A percentile compares a stretch with the other conserved stretches of the same genome.
phyloP scores from a whole-genome alignment of 2,888 invertebrate species.

The Ophonus ardosiacus region DNA sequence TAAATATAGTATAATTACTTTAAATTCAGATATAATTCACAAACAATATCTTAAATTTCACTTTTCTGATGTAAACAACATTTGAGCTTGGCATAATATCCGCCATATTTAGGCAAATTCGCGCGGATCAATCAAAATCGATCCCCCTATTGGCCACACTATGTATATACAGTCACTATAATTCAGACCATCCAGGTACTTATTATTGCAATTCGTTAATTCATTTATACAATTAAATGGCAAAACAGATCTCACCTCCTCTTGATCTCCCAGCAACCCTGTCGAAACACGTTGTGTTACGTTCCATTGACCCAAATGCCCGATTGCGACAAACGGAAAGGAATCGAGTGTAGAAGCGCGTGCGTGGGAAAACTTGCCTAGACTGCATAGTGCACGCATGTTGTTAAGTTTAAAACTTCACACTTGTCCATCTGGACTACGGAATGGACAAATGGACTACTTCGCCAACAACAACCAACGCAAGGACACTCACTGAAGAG shows the following conservation, averaged over 20 bases:
- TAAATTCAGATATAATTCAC: too few species aligned
- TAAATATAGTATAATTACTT: too few species aligned
- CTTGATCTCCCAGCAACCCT: not conserved
- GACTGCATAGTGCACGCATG: slow-evolving; percentile 9
- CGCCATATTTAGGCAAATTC: too few species aligned
- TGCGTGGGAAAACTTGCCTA: slow-evolving; percentile 52
- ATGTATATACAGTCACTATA: too few species aligned
- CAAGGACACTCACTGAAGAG: not conserved
- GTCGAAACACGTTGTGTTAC: slow-evolving; percentile 2
- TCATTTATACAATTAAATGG: not conserved
- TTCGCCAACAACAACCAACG: too few species aligned
- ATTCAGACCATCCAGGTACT: too few species aligned
- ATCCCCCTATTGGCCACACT: too few species aligned
- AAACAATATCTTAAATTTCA: too few species aligned
- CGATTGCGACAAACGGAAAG: slow-evolving; percentile 46
- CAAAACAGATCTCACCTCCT: not conserved
- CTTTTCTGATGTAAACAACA: too few species aligned
- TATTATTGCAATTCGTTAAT: too few species aligned
- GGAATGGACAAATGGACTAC: not conserved
- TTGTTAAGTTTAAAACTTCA: not conserved
- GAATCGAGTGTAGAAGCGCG: slow-evolving; percentile 5
- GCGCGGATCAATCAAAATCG: too few species aligned
- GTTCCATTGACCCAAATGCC: slow-evolving; percentile 58
- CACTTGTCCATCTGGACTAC: not conserved
- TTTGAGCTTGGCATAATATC: too few species aligned